Conservation (phyloP, 2,888 invertebrate genomes). For the Drosophila prolongata region DNA sequence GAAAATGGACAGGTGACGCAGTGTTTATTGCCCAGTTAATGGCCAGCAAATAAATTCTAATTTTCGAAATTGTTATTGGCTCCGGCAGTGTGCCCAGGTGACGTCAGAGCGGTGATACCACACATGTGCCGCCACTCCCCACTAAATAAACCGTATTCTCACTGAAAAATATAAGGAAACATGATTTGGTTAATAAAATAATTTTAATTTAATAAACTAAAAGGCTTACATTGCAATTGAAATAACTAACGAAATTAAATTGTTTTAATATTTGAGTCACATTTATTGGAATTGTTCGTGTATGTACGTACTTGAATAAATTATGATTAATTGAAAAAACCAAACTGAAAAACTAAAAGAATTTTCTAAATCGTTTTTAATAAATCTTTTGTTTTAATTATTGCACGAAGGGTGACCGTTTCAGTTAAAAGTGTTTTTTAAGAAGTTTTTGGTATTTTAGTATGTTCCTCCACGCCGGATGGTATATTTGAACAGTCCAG, state of each 20-base stretch:
- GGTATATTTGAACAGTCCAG: slow-evolving; percentile 13
- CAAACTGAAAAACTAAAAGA: too few relatives aligned
- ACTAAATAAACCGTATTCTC: background rate
- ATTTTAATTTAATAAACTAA: too few relatives aligned
- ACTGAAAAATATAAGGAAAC: background rate
- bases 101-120: too few relatives aligned
- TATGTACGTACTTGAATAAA: too few relatives aligned
- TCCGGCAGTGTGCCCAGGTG: slow-evolving; percentile 19
- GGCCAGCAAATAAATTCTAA: slow-evolving; percentile 19
- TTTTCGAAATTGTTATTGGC: slow-evolving; percentile 29
- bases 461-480: slow-evolving; percentile 1
- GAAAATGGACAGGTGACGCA: background rate
- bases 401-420: background rate
- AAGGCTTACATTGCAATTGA: too few relatives aligned
- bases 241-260: too few relatives aligned
- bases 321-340: too few relatives aligned
- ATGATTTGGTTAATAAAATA: too few relatives aligned
- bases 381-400: too few relatives aligned
- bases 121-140: background rate
- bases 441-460: background rate
- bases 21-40: slow-evolving; percentile 36
- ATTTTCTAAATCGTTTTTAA: too few relatives aligned
- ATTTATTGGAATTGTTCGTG: too few relatives aligned
- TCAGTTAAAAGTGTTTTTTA: background rate
- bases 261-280: too few relatives aligned